These are phyloP conservation scores for Drosophila sp. DNA, from an alignment of 1,140 invertebrate genomes.

Conservation along the genomic window DNA sequence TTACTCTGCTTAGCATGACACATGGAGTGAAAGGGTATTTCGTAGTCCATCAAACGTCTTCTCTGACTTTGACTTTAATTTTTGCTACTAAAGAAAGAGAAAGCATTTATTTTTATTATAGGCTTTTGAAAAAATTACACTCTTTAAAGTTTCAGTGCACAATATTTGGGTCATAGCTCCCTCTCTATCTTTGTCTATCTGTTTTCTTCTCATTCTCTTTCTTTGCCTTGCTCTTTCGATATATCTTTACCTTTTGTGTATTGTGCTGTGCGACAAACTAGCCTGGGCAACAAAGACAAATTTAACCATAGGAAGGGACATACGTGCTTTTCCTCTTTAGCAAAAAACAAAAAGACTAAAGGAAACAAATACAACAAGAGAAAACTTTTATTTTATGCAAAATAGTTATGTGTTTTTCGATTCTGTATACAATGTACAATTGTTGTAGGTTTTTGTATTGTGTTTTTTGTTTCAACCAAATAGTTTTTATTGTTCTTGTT, in stretches of 20 bases:
- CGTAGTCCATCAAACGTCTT: neutral
- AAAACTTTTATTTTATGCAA: slow-evolving; percentile 76
- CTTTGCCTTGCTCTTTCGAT: slow-evolving; percentile 9
- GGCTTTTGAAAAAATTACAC: neutral
- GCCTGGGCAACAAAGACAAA: slow-evolving; percentile 51
- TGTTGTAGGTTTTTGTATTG: slow-evolving; percentile 41
- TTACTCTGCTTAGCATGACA: no score
- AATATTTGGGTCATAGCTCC: neutral
- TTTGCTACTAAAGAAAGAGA: neutral
- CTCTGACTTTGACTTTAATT: neutral
- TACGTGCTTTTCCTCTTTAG: slow-evolving; percentile 13
- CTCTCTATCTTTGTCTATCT: neutral
- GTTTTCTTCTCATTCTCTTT: neutral
- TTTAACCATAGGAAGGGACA: slow-evolving; percentile 27
- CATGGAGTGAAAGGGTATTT: neutral
- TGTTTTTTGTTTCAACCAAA: slow-evolving; percentile 14
- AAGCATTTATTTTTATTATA: neutral
- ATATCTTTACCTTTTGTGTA: slow-evolving; percentile 49
- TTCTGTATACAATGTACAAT: slow-evolving; percentile 54
- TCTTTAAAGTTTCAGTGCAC: neutral
- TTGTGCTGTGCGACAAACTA: slow-evolving; percentile 57
- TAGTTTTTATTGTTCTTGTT: slow-evolving; percentile 33
- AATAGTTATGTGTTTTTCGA: slow-evolving; percentile 68
- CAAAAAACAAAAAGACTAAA: slow-evolving; percentile 22
- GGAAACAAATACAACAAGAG: slow-evolving; percentile 21